Percentiles rank a stretch among this genome's conserved stretches.
Conservation (phyloP, 2,888 invertebrate genomes). For the Elegia similella region DNA sequence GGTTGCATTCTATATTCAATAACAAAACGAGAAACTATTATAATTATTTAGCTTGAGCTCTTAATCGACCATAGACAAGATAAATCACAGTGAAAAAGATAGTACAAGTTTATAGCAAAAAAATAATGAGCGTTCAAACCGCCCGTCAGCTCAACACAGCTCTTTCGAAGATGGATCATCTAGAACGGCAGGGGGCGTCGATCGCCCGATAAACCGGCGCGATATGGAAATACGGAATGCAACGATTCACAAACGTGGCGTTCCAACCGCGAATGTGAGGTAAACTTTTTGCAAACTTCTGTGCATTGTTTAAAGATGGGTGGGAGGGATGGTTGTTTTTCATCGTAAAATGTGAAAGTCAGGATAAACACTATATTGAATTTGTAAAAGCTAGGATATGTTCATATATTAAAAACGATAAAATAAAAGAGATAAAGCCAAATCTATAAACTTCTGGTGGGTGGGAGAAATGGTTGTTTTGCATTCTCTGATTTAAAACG, state of each 20-base stretch:
- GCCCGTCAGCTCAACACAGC: conserved; percentile 43
- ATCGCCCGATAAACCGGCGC: conserved; percentile 63
- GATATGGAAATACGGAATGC: conserved; percentile 67
- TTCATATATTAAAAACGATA: neutral
- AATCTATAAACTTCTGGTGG: too few species aligned
- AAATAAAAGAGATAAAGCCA: neutral
- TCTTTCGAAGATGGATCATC: conserved; percentile 74
- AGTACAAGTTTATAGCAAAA: too few species aligned
- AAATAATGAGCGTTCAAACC: conserved; percentile 7
- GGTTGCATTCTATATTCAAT: too few species aligned
- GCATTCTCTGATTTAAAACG: too few species aligned
- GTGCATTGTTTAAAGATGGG: neutral
- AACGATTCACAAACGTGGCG: conserved; percentile 25
- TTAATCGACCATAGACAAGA: too few species aligned
- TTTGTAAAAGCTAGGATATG: neutral
- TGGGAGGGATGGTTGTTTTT: neutral
- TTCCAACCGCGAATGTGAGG: neutral
- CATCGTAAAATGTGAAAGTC: neutral
- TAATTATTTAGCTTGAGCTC: too few species aligned
- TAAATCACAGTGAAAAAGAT: too few species aligned
- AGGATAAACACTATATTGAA: neutral
- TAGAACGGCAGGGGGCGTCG: conserved; percentile 57
- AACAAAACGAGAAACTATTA: too few species aligned
- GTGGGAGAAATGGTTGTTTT: too few species aligned
- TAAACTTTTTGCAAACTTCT: conserved; percentile 6